Conservation (phyloP, 2,797 vertebrate genomes). For the Tarsius wallacei region DNA sequence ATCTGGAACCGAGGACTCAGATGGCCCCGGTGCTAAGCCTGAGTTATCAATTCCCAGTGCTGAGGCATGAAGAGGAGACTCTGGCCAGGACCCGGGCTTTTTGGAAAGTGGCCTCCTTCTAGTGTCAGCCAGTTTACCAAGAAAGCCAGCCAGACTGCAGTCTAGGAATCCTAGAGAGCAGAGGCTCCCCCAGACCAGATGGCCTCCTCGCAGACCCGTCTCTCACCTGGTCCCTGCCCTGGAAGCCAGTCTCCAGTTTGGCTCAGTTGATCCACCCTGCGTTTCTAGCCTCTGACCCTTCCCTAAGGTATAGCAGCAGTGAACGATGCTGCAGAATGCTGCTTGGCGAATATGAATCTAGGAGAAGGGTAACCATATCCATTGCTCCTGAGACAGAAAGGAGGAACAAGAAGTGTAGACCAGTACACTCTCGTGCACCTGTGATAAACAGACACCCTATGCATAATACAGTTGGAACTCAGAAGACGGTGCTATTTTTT, state of each 20-base stretch:
- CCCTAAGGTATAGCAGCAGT: not conserved
- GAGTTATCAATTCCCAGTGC: not conserved
- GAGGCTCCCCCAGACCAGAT: conserved; percentile 53
- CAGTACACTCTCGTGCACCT: not conserved
- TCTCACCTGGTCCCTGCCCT: not conserved
- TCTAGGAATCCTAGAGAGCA: conserved; percentile 40
- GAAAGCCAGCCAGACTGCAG: not conserved
- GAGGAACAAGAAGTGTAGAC: not conserved
- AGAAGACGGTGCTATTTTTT: not conserved
- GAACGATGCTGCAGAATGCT: rapidly evolving
- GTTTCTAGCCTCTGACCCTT: not conserved
- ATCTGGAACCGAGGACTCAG: not conserved
- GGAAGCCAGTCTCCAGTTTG: not conserved
- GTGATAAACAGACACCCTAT: not conserved
- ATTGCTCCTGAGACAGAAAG: not conserved
- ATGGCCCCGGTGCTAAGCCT: not conserved
- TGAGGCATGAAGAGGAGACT: not conserved
- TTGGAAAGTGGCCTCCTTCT: conserved; percentile 53
- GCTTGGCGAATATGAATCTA: rapidly evolving
- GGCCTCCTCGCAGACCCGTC: not conserved
- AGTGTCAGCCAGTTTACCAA: conserved; percentile 40
- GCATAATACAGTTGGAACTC: not conserved
- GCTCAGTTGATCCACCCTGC: not conserved
- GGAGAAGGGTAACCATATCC: too few relatives aligned
- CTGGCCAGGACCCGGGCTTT: not conserved